Evolutionary conservation across 1,140 invertebrate species (phyloP).

Genomic region (Phthorimaea operculella): DNA sequence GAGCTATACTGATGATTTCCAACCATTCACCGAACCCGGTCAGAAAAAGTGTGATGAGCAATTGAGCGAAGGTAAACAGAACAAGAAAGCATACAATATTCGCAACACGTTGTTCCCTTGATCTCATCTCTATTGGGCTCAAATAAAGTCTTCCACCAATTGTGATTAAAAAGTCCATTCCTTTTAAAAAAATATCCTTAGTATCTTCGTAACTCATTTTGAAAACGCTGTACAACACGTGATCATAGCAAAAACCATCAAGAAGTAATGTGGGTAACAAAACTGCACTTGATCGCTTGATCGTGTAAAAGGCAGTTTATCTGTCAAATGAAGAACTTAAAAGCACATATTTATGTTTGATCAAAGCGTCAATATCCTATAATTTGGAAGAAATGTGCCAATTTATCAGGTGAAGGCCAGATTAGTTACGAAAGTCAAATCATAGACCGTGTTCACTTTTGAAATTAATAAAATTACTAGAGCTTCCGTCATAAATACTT

Average conservation of each 20-base stretch:
- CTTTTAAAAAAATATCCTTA: too few relatives aligned
- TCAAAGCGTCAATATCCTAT: too few relatives aligned
- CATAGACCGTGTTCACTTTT: not conserved
- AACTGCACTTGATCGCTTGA: too few relatives aligned
- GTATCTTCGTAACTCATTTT: too few relatives aligned
- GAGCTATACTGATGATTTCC: constrained; percentile 46
- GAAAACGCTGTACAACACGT: too few relatives aligned
- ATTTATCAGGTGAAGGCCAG: constrained; percentile 1
- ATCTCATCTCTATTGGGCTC: constrained; percentile 33
- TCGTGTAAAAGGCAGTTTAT: too few relatives aligned
- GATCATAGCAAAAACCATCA: too few relatives aligned
- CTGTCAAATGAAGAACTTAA: too few relatives aligned
- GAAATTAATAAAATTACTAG: not conserved
- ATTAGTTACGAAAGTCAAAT: not conserved
- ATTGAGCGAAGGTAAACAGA: constrained; percentile 29
- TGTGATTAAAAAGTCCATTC: too few relatives aligned
- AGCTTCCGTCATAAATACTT: too few relatives aligned
- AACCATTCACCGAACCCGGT: constrained; percentile 31
- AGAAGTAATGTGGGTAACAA: too few relatives aligned
- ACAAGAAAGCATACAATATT: constrained; percentile 24
- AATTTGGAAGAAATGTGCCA: not conserved
- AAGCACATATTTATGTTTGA: too few relatives aligned
- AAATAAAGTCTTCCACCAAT: constrained; percentile 36
- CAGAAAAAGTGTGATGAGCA: constrained; percentile 35
- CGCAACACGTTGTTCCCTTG: constrained; percentile 10